Percentiles rank a stretch among this genome's conserved stretches.
phyloP scores from a whole-genome alignment of 1,140 invertebrate species.

The Drosophila nigrodunni region DNA sequence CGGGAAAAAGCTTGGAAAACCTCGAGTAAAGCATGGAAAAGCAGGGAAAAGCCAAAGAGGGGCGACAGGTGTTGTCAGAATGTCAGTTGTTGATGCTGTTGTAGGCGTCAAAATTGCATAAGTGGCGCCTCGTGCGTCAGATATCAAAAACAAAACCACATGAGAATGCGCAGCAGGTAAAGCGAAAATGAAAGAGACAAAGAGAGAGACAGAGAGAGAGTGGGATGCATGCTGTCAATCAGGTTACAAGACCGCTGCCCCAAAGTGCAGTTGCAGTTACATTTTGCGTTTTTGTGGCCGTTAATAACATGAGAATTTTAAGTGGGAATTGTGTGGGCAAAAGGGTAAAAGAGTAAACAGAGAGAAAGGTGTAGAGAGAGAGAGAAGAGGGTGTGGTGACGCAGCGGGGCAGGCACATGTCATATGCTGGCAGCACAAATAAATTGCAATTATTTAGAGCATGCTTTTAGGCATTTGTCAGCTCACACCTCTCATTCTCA shows the following conservation, averaged over 20 bases:
- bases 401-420: slow-evolving; percentile 43
- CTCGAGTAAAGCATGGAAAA: neutral
- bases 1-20: neutral
- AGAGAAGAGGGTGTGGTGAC: neutral
- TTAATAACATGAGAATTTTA: slow-evolving; percentile 42
- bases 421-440: slow-evolving; percentile 58
- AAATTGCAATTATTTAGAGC: slow-evolving; percentile 76
- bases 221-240: slow-evolving; percentile 34
- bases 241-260: slow-evolving; percentile 15
- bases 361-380: neutral
- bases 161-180: neutral
- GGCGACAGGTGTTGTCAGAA: slow-evolving; percentile 36
- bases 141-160: slow-evolving; percentile 40
- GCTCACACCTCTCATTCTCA: neutral
- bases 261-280: slow-evolving; percentile 50
- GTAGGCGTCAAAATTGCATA: slow-evolving; percentile 48
- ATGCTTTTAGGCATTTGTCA: slow-evolving; percentile 52
- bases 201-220: neutral
- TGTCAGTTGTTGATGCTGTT: slow-evolving; percentile 32
- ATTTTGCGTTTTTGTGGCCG: slow-evolving; percentile 48
- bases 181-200: no score
- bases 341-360: neutral
- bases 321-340: neutral
- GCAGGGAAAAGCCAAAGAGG: neutral
- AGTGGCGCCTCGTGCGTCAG: slow-evolving; percentile 43